Base-by-base conservation (phyloP, 1,140 invertebrate genomes). In the Pseudomyrmex flavicornis region DNA sequence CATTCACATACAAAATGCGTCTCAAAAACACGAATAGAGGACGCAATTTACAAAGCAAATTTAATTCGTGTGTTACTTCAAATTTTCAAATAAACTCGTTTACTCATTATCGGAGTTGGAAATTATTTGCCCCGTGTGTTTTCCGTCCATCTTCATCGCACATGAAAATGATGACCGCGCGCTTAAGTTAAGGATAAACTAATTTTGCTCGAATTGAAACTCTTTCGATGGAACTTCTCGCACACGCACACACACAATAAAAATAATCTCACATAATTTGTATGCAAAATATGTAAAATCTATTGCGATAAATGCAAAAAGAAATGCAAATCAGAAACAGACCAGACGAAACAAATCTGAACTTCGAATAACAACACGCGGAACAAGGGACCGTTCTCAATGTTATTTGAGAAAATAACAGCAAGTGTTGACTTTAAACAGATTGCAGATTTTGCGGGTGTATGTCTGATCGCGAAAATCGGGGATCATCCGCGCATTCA, bases 331-430 rank as follows among this genome's bases (percentile, higher is more conserved):
- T 56, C 44, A 20, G 50, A 74, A 20, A 12, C 10, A 48, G 20
- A 26, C 62, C 26, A 75, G 44, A 63, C 58, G 62, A 17, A 63
- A 62, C 5, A 48, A 74, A 63, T 62, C 7, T 9, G 9, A 75
- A 52, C 2, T 4, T 63, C 26, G 48, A 10, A 13, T 48, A 44
- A 26, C 22, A 35, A 26, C 22, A 35, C 20, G 15, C 9, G 48
- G 15, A 48, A 75, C 58, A 48, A 74, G 46, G 35, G 22, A 22
- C 15, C 2, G 13, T 15, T 75, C 46, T 35, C 46, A 35, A 63
- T 75, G 20, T 75, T 75, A 12, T 63, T 15, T 75, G 15, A 26
- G 59, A 63, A 75, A 80, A 72, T 48, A 70, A 61, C 15, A 46
- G 44, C 76, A 35, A 35, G 20, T 48, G 48, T 75, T 63, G 59